A percentile compares a stretch with the other conserved stretches of the same genome.
Conservation (phyloP, 53 echinoderm and acorn worm species). For the Paracentrotus lividus region DNA sequence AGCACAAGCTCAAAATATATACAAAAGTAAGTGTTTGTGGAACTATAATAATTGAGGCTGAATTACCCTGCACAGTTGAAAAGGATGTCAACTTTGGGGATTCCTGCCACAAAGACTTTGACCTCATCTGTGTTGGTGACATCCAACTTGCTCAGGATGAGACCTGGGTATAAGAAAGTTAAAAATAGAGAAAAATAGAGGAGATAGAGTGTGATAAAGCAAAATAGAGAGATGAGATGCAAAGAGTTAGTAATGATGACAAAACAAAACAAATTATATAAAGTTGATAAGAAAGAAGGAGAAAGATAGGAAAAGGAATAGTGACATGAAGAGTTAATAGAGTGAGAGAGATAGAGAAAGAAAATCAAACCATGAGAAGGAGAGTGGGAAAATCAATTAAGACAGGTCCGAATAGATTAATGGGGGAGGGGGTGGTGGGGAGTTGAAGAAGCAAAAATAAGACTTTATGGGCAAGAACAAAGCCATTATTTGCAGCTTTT, state of each 20-base stretch:
- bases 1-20: too few relatives aligned
- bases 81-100: constrained; percentile 88
- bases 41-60: not conserved
- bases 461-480: not conserved
- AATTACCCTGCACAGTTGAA: constrained; percentile 99
- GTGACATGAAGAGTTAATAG: not conserved
- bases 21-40: too few relatives aligned
- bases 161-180: constrained; percentile 74
- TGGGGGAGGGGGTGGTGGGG: not conserved
- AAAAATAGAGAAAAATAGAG: not conserved
- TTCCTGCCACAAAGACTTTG: constrained; percentile 76
- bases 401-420: not conserved
- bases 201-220: not conserved
- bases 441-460: not conserved
- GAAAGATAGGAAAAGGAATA: not conserved
- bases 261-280: too few relatives aligned
- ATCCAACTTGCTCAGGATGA: constrained; percentile 86
- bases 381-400: not conserved
- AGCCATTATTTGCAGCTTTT: too few relatives aligned
- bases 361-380: not conserved
- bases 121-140: constrained; percentile 89
- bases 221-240: not conserved
- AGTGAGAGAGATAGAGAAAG: not conserved
- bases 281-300: not conserved
- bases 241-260: not conserved